Base-by-base conservation (phyloP, 1,140 invertebrate species). In the Babylonia areolata region DNA sequence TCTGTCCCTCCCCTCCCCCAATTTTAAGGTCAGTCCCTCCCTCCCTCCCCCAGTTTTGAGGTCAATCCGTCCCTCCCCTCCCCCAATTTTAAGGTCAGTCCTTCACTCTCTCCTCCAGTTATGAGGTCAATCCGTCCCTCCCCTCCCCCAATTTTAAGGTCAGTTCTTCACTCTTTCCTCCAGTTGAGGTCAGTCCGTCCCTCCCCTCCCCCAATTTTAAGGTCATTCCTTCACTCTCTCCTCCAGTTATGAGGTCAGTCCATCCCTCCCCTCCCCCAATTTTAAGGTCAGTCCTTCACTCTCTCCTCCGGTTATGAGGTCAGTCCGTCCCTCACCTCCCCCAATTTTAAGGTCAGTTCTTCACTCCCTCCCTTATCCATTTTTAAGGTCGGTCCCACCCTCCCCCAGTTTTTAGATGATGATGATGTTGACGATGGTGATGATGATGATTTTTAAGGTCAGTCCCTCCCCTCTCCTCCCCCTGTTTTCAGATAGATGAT, bases 141-240 rank as follows among this genome's bases (percentile, higher is more conserved):
- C 87, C 85, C 71, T 87, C 90, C 33, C 91, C 91, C 12, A 86
- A 89, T 12, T 91, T 91, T 77, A 89, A 89, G 89, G 92, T 92
- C 83, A 80, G 42, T 84, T 23, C n/a, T n/a, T n/a, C n/a, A n/a
- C n/a, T n/a, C n/a, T n/a, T n/a, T n/a, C n/a, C n/a, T n/a, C n/a
- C n/a, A n/a, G 1, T 17, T 51, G 17, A 51, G 46, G 46, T 51
- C 46, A 51, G 46, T 51, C 85, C 92, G 23, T 87, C 90, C 87
- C 90, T 92, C 3, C 87, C 85, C 71, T 87, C 90, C 33, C 91
- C 91, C 12, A 86, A 89, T 12, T 91, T 91, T 77, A 89, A 89
- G 89, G 92, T 92, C 83, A 80, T 28, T 84, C 6, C n/a, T n/a
- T n/a, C n/a, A n/a, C n/a, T n/a, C n/a, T n/a, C n/a, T n/a, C n/a